Base-by-base conservation (phyloP, 2,113 vertebrate genomes). In the Camelus bactrianus region DNA sequence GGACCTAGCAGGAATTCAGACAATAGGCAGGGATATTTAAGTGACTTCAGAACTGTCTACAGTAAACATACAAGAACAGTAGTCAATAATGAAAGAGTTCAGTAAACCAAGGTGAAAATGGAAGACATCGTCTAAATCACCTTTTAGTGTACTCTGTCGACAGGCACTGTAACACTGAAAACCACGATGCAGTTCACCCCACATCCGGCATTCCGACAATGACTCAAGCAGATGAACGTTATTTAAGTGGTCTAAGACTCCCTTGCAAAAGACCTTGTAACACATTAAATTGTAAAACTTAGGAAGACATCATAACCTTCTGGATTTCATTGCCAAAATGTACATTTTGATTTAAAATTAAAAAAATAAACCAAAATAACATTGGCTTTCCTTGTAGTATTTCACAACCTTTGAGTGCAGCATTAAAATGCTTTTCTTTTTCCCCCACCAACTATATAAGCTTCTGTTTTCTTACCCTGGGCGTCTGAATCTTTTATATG, bases 311-410 rank as follows among this genome's bases (percentile, higher is more conserved):
- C 48, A 94, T 62, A 96, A 94, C 82, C 52, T 91, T 98, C 97
- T 98, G 96, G 87, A 95, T 98, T 98, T 98, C 95, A 98, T 98
- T 98, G 97, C 30, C 64, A 93, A 98, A 96, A 75, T 92, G 73
- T 84, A 97, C 83, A 97, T 98, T 98, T 98, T 98, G 72, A 98
- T 97, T 82, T 97, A 97, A 98, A 97, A 97, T 83, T 97, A 77
- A 92, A 97, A 96, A 81, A 76, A 48, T 92, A 60, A 50, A 42
- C 96, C 96, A 95, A 96, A 50, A 97, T 96, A 73, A 98, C 93
- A 92, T 35, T 9, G 28, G 95, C 69, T 97, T 97, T 93, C 77
- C 95, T 96, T 96, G 67, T 89, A 96, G 90, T 96, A 96, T 97
- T 98, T 97, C 86, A 96, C 81, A 97, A 97, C 91, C 97, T 98